phyloP scores from a whole-genome alignment of 92 coral and sea anemone species.

The Epizoanthus rinbou region DNA sequence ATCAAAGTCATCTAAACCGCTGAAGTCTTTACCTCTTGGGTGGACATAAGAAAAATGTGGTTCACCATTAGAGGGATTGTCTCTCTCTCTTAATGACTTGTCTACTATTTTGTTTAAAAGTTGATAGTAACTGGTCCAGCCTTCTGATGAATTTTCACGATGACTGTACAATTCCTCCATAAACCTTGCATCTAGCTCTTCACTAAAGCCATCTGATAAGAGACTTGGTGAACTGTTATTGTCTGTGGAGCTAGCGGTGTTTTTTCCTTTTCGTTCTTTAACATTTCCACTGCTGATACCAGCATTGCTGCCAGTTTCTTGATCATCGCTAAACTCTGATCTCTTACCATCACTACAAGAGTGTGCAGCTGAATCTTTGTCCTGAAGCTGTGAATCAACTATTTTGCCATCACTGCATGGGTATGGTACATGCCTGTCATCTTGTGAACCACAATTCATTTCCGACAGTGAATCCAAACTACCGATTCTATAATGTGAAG shows the following conservation, averaged over 20 bases:
- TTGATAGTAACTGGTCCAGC: slow-evolving; percentile 76
- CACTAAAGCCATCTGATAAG: slow-evolving; percentile 14
- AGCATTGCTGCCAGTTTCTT: background rate
- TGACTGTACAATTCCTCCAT: slow-evolving; percentile 65
- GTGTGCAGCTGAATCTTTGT: background rate
- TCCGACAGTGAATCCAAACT: background rate
- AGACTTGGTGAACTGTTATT: background rate
- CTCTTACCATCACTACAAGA: background rate
- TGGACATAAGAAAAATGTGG: slow-evolving; percentile 20
- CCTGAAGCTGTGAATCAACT: background rate
- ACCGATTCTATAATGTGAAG: background rate
- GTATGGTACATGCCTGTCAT: background rate
- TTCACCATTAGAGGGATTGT: slow-evolving; percentile 6
- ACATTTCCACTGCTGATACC: background rate
- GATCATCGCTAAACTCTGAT: background rate
- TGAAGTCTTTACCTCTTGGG: slow-evolving; percentile 12
- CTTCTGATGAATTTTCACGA: slow-evolving; percentile 63
- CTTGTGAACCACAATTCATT: background rate
- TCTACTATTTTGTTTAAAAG: slow-evolving; percentile 45
- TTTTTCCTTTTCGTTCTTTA: background rate
- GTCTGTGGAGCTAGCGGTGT: background rate
- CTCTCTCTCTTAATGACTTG: background rate
- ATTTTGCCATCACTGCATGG: background rate
- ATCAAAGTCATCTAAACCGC: slow-evolving; percentile 33
- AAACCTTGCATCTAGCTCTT: slow-evolving; percentile 59